Evolutionary conservation across 2,797 vertebrate species (phyloP).

Genomic region (Dallia pectoralis): DNA sequence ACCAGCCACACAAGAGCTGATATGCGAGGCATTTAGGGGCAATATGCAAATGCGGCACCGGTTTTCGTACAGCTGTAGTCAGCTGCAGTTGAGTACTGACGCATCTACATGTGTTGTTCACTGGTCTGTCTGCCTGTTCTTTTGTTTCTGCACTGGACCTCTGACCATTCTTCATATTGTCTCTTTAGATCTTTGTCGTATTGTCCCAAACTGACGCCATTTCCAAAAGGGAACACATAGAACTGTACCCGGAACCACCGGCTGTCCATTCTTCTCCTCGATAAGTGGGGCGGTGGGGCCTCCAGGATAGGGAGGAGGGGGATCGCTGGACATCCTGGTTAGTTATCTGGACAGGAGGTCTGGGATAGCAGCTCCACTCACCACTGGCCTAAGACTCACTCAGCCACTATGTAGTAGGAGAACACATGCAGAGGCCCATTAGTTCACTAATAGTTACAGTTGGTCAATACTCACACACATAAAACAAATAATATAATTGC

Average conservation of each 20-base stretch:
- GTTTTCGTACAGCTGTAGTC: conserved; percentile 2
- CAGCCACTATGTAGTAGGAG: conserved; percentile 32
- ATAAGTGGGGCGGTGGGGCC: conserved; percentile 88
- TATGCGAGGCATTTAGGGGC: background rate
- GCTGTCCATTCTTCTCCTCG: conserved; percentile 88
- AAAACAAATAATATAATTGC: background rate
- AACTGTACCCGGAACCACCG: conserved; percentile 75
- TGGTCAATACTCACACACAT: conserved; percentile 24
- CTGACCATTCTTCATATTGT: background rate
- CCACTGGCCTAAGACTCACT: conserved; percentile 28
- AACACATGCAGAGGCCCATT: conserved; percentile 14
- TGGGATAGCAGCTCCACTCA: conserved; percentile 35
- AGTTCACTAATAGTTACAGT: background rate
- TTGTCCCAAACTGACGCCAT: background rate
- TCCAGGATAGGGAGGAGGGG: conserved; percentile 94
- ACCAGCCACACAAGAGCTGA: conserved; percentile 1
- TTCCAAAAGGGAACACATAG: background rate
- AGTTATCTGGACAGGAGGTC: conserved; percentile 14
- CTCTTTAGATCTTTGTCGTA: background rate
- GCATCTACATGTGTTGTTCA: background rate
- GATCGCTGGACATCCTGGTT: conserved; percentile 88
- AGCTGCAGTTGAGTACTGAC: background rate
- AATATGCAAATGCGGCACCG: background rate
- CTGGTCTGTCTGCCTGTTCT: background rate
- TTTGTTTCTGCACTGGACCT: background rate